phyloP scores from a whole-genome alignment of 2,113 vertebrate genomes.

The Grantiella picta region DNA sequence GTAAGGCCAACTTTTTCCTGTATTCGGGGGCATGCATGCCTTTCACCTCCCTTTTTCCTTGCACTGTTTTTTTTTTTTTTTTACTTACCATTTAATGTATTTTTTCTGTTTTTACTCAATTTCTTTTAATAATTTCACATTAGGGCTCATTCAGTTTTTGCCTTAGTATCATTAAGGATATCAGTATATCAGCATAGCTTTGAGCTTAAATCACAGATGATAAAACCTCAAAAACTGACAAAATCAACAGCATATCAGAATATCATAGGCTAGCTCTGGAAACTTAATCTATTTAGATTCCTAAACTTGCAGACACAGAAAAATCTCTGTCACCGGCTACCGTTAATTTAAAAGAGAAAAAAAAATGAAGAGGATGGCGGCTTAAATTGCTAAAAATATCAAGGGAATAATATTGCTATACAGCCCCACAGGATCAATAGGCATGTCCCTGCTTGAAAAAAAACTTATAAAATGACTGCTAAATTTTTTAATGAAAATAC shows the following conservation, averaged over 20 bases:
- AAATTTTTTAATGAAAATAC: neutral
- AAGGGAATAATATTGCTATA: neutral
- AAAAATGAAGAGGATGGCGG: neutral
- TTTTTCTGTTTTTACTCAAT: neutral
- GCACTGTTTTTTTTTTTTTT: neutral
- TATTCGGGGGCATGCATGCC: rapidly evolving
- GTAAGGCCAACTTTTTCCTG: neutral
- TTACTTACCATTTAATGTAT: rapidly evolving
- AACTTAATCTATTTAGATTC: neutral
- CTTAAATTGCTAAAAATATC: neutral
- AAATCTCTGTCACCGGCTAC: neutral
- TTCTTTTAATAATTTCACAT: neutral
- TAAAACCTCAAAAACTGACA: neutral
- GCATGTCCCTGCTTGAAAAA: neutral
- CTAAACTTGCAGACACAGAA: neutral
- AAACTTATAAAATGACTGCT: neutral
- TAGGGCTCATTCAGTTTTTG: neutral
- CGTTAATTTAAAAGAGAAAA: neutral
- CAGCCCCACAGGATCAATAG: neutral
- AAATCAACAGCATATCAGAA: neutral
- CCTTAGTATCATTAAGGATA: neutral
- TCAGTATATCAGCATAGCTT: neutral
- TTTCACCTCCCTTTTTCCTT: neutral
- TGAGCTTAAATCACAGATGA: neutral
- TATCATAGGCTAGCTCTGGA: neutral